Conservation (phyloP, 2,888 invertebrate genomes). For the Theristus sp. region DNA sequence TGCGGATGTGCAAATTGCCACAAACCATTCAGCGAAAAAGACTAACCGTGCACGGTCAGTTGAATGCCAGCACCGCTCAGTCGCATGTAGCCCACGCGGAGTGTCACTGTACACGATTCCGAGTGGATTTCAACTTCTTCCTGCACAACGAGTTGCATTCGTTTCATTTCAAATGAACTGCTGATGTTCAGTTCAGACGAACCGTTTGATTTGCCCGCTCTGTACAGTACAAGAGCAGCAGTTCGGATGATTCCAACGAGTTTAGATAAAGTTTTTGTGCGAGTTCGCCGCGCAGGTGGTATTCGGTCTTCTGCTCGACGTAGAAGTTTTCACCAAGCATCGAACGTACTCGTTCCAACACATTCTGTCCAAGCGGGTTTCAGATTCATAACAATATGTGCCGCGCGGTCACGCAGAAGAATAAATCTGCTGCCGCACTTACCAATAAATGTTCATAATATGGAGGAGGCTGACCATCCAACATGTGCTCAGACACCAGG, state of each 20-base stretch:
- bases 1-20: too few species aligned
- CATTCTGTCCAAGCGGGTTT: not conserved
- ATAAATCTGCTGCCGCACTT: too few species aligned
- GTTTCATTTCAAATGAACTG: not conserved
- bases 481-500: too few species aligned
- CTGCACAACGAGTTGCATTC: not conserved
- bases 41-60: not conserved
- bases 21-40: too few species aligned
- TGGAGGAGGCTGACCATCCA: too few species aligned
- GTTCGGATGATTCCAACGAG: not conserved
- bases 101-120: not conserved
- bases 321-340: not conserved
- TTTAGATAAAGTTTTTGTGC: not conserved
- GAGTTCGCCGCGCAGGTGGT: not conserved
- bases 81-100: not conserved
- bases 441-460: too few species aligned
- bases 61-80: not conserved
- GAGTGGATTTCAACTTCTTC: not conserved
- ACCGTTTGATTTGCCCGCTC: not conserved
- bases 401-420: too few species aligned
- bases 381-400: too few species aligned
- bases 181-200: not conserved
- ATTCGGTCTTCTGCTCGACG: not conserved
- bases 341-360: not conserved
- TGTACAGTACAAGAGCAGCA: not conserved